Percentiles rank a stretch among this genome's conserved stretches.
Conservation (phyloP, 2,113 vertebrate genomes). For the Eleginops maclovinus region DNA sequence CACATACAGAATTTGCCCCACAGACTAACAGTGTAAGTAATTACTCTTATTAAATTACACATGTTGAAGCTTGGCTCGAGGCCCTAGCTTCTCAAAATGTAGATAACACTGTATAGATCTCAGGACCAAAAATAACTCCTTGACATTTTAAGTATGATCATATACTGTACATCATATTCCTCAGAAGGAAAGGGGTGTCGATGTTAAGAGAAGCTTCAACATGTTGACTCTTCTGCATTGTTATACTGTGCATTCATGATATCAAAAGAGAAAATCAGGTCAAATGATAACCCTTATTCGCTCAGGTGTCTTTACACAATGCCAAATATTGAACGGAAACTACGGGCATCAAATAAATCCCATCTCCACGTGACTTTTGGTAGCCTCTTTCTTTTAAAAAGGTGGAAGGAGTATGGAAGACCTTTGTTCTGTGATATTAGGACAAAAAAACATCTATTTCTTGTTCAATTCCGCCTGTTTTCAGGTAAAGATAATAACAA, state of each 20-base stretch:
- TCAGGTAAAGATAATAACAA: slow-evolving; percentile 16
- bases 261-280: too few relatives aligned
- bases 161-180: slow-evolving; percentile 1
- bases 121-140: slow-evolving; percentile 10
- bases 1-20: neutral
- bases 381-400: neutral
- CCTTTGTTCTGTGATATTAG: neutral
- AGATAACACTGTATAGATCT: slow-evolving; percentile 45
- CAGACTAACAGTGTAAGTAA: neutral
- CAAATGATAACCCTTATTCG: too few relatives aligned
- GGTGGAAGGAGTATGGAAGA: slow-evolving; percentile 21
- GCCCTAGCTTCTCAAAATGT: neutral
- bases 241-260: slow-evolving; percentile 4
- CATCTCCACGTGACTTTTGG: neutral
- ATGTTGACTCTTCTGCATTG: neutral
- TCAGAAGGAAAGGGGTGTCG: slow-evolving; percentile 4
- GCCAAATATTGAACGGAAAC: neutral
- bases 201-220: slow-evolving; percentile 4
- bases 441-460: neutral
- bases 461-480: neutral
- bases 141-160: too few relatives aligned
- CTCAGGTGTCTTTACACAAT: too few relatives aligned
- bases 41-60: neutral
- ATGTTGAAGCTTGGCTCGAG: neutral
- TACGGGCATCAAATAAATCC: neutral